Evolutionary conservation across 1,140 invertebrate genomes (phyloP), one percentile per base, ranked within the genome.

Genomic region (Zaprionus inermis): DNA sequence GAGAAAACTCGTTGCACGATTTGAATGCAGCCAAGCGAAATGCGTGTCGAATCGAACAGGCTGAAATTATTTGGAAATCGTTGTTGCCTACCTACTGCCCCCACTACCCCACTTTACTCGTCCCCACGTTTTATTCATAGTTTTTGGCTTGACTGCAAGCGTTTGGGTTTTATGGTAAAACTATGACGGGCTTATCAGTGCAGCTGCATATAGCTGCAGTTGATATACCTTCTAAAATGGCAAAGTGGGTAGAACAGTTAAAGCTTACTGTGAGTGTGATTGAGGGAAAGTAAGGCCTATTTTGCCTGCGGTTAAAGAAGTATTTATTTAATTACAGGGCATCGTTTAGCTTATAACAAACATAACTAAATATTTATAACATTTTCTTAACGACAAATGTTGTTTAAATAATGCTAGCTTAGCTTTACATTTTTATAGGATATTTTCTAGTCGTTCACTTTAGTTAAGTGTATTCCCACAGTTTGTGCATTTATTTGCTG

Each of bases 131-230:
- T 38, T 28, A 55, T 46, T 38, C 22, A 18, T 58, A 34, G 20
- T 57, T 49, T 57, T 28, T 34, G 28, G 20, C 28, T n/a, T 46
- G 55, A 10, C 18, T 12, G 30, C 4, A 24, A 32, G 30, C 18
- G 34, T 55, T 61, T 63, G 34, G 12, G 46, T 61, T 73, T 69
- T 69, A 69, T 69, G 57, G 57, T n/a, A 51, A 61, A 73, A 56
- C 65, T 73, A 61, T 73, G 71, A 69, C 57, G 41, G 57, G 38
- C 65, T 73, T 73, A 73, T 73, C 71, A 69, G 49, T 36, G 30
- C 32, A 16, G 16, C 1, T 12, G 36, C 64, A 72, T 36, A 59
- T 51, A 44, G 28, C 22, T 70, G 59, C 28, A 52, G 22, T 20
- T 41, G 56, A 16, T 14, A 32, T 52, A 24, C 14, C 1, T 20